Evolutionary conservation across 1,140 invertebrate genomes (phyloP).

Genomic region (Eueides isabella): DNA sequence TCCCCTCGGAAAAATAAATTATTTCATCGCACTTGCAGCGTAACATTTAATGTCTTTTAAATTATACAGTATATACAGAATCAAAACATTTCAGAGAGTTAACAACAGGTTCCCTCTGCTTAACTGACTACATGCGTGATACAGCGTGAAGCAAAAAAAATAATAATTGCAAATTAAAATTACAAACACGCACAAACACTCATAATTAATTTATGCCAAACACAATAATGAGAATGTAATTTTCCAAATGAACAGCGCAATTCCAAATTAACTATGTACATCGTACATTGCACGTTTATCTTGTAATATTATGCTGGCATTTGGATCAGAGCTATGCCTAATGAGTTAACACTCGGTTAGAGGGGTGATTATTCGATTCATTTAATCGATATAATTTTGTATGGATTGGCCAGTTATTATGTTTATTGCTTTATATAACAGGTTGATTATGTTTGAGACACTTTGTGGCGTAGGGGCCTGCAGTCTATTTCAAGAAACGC

Average conservation of each 20-base stretch:
- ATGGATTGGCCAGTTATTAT: background rate
- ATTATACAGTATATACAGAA: no score
- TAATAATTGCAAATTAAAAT: background rate
- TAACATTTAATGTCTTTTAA: no score
- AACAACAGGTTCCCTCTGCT: no score
- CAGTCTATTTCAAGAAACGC: no score
- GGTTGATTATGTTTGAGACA: no score
- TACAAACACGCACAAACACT: background rate
- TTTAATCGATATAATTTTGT: constrained; percentile 4
- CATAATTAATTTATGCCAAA: background rate
- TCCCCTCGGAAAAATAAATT: no score
- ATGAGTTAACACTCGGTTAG: constrained; percentile 8
- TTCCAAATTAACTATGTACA: constrained; percentile 3
- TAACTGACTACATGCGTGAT: no score
- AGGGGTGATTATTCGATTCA: background rate
- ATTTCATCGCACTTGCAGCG: no score
- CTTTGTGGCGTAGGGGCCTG: no score
- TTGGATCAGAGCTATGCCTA: background rate
- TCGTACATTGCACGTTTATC: background rate
- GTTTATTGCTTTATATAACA: no score
- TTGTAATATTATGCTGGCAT: background rate
- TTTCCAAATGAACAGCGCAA: background rate
- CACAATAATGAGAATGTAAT: background rate
- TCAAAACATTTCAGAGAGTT: no score
- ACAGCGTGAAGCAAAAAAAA: no score